Evolutionary conservation across 2,888 invertebrate species (phyloP), one percentile per base, ranked within the genome.

Genomic region (Hesperia comma): DNA sequence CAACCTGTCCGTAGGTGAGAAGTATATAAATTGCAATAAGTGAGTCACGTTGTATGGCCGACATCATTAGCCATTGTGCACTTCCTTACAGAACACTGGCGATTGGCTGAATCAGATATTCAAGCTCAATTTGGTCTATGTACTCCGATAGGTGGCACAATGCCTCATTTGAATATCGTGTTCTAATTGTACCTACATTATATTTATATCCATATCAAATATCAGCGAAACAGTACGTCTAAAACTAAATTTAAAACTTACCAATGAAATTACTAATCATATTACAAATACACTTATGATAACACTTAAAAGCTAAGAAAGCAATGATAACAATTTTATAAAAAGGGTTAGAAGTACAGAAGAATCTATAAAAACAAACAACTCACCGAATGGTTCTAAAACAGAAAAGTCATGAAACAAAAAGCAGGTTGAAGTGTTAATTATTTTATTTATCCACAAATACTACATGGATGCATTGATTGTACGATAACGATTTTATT

Each of bases 401-500:
- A 86, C 78, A 85, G 85, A 87, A 83, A 80, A 86, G 87, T 82
- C 87, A 88, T 90, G 90, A 86, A 90, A 87, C 61, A 67, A 79
- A 73, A 80, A 81, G 76, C 75, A 79, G 77, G 79, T 75, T 79
- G 75, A 74, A 74, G 75, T 67, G 67, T 74, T 68, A 82, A 85
- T 84, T 78, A 78, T 84, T 84, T 85, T 79, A 75, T 77, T 72
- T 79, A 54, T 64, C 57, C 85, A 90, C 89, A 89, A 87, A 86
- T 88, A 89, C 89, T 86, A 90, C 83, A 90, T 89, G 87, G 89
- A 90, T 83, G 86, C 88, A 82, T 82, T 74, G 67, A 67, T 63
- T 66, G 56, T 43, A 6, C 26, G 17, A 14, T 46, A 55, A 37
- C 33, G 41, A 55, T 15, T 51, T 51, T 6, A 14, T 17, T 51